Base-by-base conservation (phyloP, 2,797 vertebrate genomes). In the Gallirallus australis region DNA sequence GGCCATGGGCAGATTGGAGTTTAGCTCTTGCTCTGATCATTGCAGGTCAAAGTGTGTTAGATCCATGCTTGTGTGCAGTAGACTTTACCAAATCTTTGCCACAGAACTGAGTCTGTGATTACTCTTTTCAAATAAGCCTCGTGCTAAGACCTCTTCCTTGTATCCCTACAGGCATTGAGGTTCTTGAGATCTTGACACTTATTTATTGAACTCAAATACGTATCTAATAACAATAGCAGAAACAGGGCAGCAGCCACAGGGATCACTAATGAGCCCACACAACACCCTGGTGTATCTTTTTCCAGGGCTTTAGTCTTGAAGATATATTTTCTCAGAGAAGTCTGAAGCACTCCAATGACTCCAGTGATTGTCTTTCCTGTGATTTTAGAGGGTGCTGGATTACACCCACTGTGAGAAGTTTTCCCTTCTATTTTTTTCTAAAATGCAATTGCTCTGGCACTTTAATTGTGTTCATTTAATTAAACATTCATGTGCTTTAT, bases 401-500 rank as follows among this genome's bases (percentile, higher is more conserved):
- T 87, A 64, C 24, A 68, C 37, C 23, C 45, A 57, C 45, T 28
- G 9, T 28, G 60, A 82, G 31, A 79, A 24, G 2, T 33, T 82
- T 80, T 76, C 15, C 53, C 0, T 13, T 1, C 28, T 45, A 45
- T 59, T n/a, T 59, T 86, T 81, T 75, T 31, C 75, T 39, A 60
- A 66, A 39, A 37, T 50, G 7, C 45, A 42, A 60, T 48, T 89
- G 18, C 39, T 47, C 9, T 50, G 42, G 8, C n/a, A 63, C 16
- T 86, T 90, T 27, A 48, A 68, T 18, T 42, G 23, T 52, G 33
- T 82, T 91, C 15, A 33, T 40, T 87, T 89, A 60, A 73, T 66
- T 72, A 88, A 78, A 71, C 31, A 71, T 84, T 69, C 27, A 40
- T 79, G 14, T 56, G 16, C 12, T 89, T 92, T 87, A 86, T 89